phyloP scores from a whole-genome alignment of 2,113 vertebrate species.

The Larimichthys crocea region DNA sequence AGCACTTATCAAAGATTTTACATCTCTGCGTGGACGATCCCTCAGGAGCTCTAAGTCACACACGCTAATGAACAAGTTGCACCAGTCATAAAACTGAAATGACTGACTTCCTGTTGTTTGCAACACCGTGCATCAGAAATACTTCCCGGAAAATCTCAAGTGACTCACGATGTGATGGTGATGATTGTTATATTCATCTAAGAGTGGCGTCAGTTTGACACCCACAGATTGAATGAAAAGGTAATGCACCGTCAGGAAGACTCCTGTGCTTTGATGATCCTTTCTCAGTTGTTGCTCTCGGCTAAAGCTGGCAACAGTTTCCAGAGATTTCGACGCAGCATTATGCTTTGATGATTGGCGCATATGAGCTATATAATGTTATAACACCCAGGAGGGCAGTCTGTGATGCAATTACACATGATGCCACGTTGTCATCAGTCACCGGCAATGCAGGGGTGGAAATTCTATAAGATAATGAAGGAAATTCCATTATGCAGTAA shows the following conservation, averaged over 20 bases:
- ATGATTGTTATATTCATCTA: background rate
- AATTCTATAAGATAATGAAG: slow-evolving; percentile 52
- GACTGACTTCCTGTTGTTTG: slow-evolving; percentile 26
- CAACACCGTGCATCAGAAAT: background rate
- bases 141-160: background rate
- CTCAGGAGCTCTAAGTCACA: background rate
- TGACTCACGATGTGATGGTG: background rate
- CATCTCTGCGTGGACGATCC: background rate
- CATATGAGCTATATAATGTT: slow-evolving; percentile 24
- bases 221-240: background rate
- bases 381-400: slow-evolving; percentile 5
- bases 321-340: background rate
- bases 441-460: background rate
- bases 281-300: background rate
- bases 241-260: background rate
- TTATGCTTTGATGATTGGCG: slow-evolving; percentile 23
- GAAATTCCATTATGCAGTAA: slow-evolving; percentile 55
- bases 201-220: background rate
- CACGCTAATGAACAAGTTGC: slow-evolving; percentile 1
- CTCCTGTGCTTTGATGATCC: too few relatives aligned
- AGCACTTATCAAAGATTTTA: background rate
- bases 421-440: slow-evolving; percentile 33
- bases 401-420: slow-evolving; percentile 26
- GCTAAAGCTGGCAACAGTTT: background rate
- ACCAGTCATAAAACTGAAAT: slow-evolving; percentile 2